Base-by-base conservation (phyloP, 2,888 invertebrate species). In the Tetragonisca angustula region DNA sequence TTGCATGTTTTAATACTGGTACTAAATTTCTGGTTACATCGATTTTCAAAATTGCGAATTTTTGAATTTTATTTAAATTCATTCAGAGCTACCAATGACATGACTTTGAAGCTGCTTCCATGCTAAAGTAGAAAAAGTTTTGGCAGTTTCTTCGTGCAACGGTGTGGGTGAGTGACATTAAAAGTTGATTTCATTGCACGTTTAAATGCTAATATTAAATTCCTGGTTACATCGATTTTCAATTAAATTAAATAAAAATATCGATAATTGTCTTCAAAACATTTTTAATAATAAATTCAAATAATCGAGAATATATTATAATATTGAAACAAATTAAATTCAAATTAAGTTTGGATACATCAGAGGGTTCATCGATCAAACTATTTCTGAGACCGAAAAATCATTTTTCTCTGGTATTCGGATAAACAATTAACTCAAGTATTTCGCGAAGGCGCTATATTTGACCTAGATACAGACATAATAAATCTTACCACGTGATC, bases 381-480 rank as follows among this genome's bases (percentile, higher is more conserved):
- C 67, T 32, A 27, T 59, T 84, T 67, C 71, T 68, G 21, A 70
- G 81, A 83, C 75, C 27, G 13, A 59, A 59, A 54, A 36, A 78
- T 73, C 62, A 32, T 27, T 82, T 77, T 83, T 78, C 32, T 79
- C 52, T 36, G 32, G 9, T 59, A 62, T 62, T 75, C 27, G 27
- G 61, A 21, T 43, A 68, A 75, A 75, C 68, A 70, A 83, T 79
- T 75, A 67, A 62, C 73, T 74, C 67, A 59, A 56, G 54, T 70
- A 70, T 56, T 74, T 50, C 36, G 24, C 24, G 54, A 79, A n/a
- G 67, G 9, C 43, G 21, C 19, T 59, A 72, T 75, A 67, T 68
- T 56, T 76, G 84, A 83, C 83, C 84, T 32, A 83, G 72, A 86
- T 84, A 76, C 64, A 50, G 61, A 17, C 65, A 82, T 84, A 81